Evolutionary conservation across 1,140 invertebrate genomes (phyloP), one percentile per base, ranked within the genome.

Genomic region (Bombyx mandarina): DNA sequence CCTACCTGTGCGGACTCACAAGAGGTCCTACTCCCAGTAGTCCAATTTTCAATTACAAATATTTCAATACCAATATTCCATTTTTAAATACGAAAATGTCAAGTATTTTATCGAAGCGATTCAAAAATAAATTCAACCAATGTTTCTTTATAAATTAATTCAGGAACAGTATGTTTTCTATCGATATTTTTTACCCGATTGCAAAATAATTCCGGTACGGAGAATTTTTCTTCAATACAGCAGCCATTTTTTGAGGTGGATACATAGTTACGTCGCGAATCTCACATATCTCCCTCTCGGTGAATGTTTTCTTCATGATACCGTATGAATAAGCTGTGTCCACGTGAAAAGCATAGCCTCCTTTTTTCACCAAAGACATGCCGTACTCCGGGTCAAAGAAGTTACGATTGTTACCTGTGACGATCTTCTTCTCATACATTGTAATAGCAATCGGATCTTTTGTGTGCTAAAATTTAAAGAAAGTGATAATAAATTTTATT

Each of bases 151-250:
- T 18, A 18, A 18, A 18, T 18, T 18, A 18, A 18, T 18, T 18
- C 12, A 18, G 12, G 12, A 18, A 18, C 1, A 18, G 1, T 18
- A 18, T 18, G 12, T 18, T 18, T 18, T 12, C n/a, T 12, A 46
- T 12, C 0, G 0, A 35, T 35, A 35, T 35, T 35, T 35, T 35
- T 79, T 77, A 92, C 91, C 91, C 91, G 61, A 90, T 89, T 58
- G 89, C 88, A 7, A 92, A 75, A 54, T 91, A 84, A 73, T 93
- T 91, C n/a, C 88, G 89, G 74, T 91, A 91, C 0, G 91, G 91
- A 22, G 91, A 92, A 50, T 85, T 76, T 67, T 91, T 92, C 52
- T 87, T 87, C 22, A 91, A 81, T n/a, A 88, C 86, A 26, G 77
- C 80, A 1, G 88, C 84, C 57, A 90, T 89, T 49, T 88, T 87